A percentile compares a stretch with the other conserved stretches of the same genome.
Conservation (phyloP, 2,113 vertebrate genomes). For the Sylvietta virens region DNA sequence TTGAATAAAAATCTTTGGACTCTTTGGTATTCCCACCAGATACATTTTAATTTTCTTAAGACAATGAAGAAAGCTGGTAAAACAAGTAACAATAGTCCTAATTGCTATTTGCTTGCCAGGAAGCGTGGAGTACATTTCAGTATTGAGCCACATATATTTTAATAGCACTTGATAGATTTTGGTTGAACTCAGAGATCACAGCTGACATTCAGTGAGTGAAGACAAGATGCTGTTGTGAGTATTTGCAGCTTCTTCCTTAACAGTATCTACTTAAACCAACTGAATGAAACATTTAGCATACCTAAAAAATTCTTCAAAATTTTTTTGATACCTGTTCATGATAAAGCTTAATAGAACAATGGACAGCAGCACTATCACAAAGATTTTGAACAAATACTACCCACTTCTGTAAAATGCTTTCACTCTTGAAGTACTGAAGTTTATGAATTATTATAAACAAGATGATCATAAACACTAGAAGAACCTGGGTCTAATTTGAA, state of each 20-base stretch:
- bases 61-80: background rate
- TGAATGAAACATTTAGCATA: background rate
- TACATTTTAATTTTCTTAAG: background rate
- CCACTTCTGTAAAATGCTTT: background rate
- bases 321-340: background rate
- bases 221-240: background rate
- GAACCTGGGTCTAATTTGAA: background rate
- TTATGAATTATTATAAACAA: background rate
- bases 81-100: background rate
- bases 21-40: background rate
- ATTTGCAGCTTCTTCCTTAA: background rate
- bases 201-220: background rate
- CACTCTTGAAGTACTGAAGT: background rate
- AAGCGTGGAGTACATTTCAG: background rate
- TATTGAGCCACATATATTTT: background rate
- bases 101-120: background rate
- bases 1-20: background rate
- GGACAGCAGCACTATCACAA: background rate
- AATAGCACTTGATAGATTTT: background rate
- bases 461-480: background rate
- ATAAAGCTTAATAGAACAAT: background rate
- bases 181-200: background rate
- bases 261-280: background rate
- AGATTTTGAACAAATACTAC: background rate
- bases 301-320: background rate